phyloP scores from a whole-genome alignment of 2,888 invertebrate species.

The Brachyopa scutellaris region DNA sequence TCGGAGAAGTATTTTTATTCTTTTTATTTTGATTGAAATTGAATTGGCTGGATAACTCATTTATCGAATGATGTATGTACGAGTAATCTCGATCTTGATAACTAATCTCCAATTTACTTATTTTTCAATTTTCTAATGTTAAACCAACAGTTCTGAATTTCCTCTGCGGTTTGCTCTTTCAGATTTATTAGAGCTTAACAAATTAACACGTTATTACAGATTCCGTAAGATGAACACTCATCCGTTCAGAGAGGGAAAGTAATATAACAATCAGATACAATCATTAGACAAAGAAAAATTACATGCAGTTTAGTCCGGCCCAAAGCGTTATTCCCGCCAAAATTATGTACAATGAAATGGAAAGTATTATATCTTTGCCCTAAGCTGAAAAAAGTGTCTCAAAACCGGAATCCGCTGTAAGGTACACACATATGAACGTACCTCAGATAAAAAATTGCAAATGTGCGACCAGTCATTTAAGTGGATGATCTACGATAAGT shows the following conservation, averaged over 20 bases:
- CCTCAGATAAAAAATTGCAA: too few species aligned
- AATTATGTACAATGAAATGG: not conserved
- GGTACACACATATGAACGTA: too few species aligned
- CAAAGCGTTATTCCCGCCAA: not conserved
- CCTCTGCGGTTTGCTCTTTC: not conserved
- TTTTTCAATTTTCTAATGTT: not conserved
- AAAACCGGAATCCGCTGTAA: conserved; percentile 15
- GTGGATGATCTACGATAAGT: conserved; percentile 3
- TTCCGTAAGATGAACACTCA: not conserved
- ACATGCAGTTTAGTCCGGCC: not conserved
- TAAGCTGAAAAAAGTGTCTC: conserved; percentile 15
- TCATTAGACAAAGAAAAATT: conserved; percentile 4
- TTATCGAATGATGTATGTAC: too few species aligned
- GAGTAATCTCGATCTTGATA: too few species aligned
- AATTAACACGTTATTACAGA: not conserved
- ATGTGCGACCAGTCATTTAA: not conserved
- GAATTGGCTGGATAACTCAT: too few species aligned
- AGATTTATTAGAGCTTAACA: conserved; percentile 24
- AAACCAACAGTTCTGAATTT: not conserved
- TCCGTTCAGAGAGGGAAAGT: conserved; percentile 18
- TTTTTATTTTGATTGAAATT: too few species aligned
- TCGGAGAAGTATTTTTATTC: too few species aligned
- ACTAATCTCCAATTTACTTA: not conserved
- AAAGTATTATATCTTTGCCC: conserved; percentile 16
- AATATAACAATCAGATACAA: not conserved